Evolutionary conservation across 2,888 invertebrate species (phyloP), one percentile per base, ranked within the genome.

Genomic region (Deladenus siricidicola): DNA sequence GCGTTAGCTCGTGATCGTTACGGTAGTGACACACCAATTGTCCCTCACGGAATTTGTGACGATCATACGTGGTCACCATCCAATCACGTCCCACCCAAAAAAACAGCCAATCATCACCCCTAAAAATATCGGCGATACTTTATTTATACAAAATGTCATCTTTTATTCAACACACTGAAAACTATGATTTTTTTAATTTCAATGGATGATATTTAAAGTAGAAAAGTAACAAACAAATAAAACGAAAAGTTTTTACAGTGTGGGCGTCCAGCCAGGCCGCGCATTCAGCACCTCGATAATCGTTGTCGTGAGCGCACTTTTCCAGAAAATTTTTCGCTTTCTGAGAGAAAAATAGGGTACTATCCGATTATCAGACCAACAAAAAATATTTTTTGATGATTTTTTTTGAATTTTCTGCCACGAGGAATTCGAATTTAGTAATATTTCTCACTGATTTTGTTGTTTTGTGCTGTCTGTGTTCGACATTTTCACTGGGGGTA

Each of bases 21-120:
- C 75, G 63, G 54, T 85, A 85, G 72, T 85, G 85, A 19, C 84
- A 82, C n/a, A 85, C 82, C 60, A 80, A 80, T 72, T 85, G 84
- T 56, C 81, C 81, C 66, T 81, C 83, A 63, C 79, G 79, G 63
- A 81, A 79, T 70, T 79, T 81, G 67, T 78, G 79, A 58, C 81
- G 76, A 70, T 83, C 81, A 70, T 81, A 82, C 63, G 79, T 77
- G 50, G 78, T 83, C 72, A 80, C 80, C 61, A 85, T 80, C 78
- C 84, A 84, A 63, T 80, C 82, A 53, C 83, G 80, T 56, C 85
- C 85, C 76, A 84, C 85, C 85, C 85, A 85, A 77, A 82, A 84
- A 54, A 85, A 80, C 60, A 84, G 82, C 85, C 85, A 85, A 50
- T 81, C 82, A 42, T 80, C 81, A 54, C 81, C 81, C 51, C 75